Evolutionary conservation across 2,888 invertebrate genomes (phyloP).

Genomic region (Miltochrista miniata): DNA sequence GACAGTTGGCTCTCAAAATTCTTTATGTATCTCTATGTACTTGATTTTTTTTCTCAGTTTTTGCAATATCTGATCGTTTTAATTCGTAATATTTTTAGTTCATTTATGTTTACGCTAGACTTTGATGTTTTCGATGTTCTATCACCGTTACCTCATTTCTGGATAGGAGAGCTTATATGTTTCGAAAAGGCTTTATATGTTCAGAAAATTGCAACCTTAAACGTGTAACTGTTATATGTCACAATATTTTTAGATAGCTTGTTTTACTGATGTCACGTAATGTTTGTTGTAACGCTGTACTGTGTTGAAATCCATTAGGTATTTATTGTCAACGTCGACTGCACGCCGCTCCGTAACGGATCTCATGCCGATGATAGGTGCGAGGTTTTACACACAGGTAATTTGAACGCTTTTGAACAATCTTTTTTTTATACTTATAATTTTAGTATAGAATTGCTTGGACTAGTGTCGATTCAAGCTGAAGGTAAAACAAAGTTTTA

Average conservation of each 20-base stretch:
- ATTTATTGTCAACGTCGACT: constrained; percentile 86
- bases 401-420: constrained; percentile 12
- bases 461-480: too few species aligned
- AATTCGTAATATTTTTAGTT: constrained; percentile 10
- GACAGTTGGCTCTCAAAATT: constrained; percentile 16
- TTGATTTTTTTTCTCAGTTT: constrained; percentile 17
- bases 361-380: constrained; percentile 99
- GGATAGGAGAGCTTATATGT: constrained; percentile 16
- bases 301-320: constrained; percentile 76
- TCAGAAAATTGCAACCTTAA: constrained; percentile 14
- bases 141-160: constrained; percentile 3
- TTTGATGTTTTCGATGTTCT: constrained; percentile 16
- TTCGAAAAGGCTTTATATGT: constrained; percentile 25
- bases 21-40: constrained; percentile 14
- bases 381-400: constrained; percentile 97
- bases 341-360: constrained; percentile 93
- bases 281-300: constrained; percentile 24
- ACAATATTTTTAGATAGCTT: constrained; percentile 24
- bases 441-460: background rate
- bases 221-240: constrained; percentile 4
- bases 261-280: background rate
- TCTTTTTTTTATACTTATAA: background rate
- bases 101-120: constrained; percentile 16
- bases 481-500: background rate
- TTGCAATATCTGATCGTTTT: constrained; percentile 17